These are phyloP conservation scores for Enoplosus armatus DNA, from an alignment of 2,797 vertebrate species.

Conservation along the genomic window DNA sequence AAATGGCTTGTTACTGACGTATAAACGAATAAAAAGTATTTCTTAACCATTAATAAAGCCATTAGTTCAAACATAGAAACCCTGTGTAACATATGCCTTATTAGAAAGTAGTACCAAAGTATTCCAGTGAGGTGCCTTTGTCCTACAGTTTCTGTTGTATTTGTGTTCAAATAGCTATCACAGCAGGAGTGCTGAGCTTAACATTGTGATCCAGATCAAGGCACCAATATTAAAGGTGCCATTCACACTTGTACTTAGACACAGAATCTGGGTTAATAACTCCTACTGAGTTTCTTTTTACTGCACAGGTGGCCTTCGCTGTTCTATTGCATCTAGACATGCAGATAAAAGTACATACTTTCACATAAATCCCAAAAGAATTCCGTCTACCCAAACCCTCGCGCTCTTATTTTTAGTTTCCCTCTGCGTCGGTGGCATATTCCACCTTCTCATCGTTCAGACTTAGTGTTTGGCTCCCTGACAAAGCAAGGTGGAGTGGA, in stretches of 20 bases:
- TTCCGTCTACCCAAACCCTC: slow-evolving; percentile 36
- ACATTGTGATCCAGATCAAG: slow-evolving; percentile 61
- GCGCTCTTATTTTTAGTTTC: slow-evolving; percentile 62
- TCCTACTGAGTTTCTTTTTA: slow-evolving; percentile 31
- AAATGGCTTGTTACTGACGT: not conserved
- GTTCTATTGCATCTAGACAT: slow-evolving; percentile 34
- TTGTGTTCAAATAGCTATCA: slow-evolving; percentile 53
- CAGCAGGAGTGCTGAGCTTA: slow-evolving; percentile 61
- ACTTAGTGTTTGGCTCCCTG: slow-evolving; percentile 55
- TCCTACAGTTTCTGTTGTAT: not conserved
- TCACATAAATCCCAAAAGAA: slow-evolving; percentile 44
- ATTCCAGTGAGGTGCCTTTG: not conserved
- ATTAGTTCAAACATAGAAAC: not conserved
- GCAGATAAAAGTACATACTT: slow-evolving; percentile 18
- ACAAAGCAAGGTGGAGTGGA: slow-evolving; percentile 63
- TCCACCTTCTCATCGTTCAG: slow-evolving; percentile 56
- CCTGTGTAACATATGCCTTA: not conserved
- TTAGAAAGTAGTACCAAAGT: not conserved
- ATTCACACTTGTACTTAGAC: slow-evolving; percentile 18
- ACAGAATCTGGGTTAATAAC: slow-evolving; percentile 50
- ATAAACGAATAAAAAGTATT: not conserved
- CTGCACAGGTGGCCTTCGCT: slow-evolving; percentile 50
- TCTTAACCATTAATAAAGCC: not conserved
- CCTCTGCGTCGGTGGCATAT: slow-evolving; percentile 56
- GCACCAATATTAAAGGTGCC: slow-evolving; percentile 56